These are phyloP conservation scores for Procambarus virginalis DNA, from an alignment of 1,140 invertebrate genomes.

Conservation along the genomic window DNA sequence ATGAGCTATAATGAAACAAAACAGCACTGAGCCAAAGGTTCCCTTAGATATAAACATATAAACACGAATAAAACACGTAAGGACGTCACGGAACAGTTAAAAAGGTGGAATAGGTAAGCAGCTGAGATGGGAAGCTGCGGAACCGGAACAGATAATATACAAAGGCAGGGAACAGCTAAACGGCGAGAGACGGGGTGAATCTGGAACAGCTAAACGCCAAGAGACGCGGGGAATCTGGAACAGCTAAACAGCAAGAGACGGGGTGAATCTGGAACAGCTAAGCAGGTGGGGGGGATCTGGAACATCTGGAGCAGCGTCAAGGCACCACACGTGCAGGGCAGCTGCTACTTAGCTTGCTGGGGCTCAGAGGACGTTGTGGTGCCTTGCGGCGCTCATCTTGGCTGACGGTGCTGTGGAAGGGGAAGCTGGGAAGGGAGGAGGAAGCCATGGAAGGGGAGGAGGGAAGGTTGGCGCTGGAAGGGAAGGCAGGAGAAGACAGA, in stretches of 20 bases:
- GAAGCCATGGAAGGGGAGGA: background rate
- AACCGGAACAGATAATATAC: background rate
- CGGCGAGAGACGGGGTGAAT: too few species aligned
- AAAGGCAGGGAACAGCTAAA: background rate
- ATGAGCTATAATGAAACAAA: too few species aligned
- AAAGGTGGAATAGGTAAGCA: background rate
- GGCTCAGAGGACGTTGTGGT: constrained; percentile 26
- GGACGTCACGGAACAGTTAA: too few species aligned
- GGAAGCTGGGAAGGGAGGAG: background rate
- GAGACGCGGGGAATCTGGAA: background rate
- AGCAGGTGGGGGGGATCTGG: background rate
- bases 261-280: too few species aligned
- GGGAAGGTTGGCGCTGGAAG: background rate
- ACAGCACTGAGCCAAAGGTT: too few species aligned
- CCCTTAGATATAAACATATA: too few species aligned
- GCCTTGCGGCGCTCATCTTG: background rate
- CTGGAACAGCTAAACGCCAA: background rate
- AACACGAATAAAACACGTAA: too few species aligned
- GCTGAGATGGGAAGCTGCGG: background rate
- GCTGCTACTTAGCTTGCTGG: constrained; percentile 20
- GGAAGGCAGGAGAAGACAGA: background rate
- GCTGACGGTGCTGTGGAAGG: background rate
- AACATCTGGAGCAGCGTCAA: background rate
- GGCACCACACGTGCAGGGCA: constrained; percentile 24
- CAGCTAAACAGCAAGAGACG: too few species aligned